Evolutionary conservation across 2,113 vertebrate genomes (phyloP).

Genomic region (Miniopterus natalensis): DNA sequence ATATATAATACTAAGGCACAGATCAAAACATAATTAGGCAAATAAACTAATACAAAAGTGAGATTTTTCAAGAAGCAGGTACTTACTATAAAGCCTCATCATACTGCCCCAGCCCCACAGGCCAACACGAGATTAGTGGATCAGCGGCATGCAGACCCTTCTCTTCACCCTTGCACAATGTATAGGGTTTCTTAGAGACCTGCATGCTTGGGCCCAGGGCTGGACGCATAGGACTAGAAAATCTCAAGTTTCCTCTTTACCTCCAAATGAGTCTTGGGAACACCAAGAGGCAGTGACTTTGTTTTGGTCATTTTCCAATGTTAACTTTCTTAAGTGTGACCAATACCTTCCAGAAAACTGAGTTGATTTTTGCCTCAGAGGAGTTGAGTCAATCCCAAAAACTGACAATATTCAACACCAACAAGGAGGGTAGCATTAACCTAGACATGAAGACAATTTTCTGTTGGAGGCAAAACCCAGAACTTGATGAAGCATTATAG

Average conservation of each 20-base stretch:
- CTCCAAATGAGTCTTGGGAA: not conserved
- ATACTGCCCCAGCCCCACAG: not conserved
- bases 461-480: not conserved
- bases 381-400: not conserved
- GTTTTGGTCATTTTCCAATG: not conserved
- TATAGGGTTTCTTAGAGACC: not conserved
- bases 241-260: not conserved
- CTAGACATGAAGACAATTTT: not conserved
- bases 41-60: conserved; percentile 40
- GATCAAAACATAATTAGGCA: conserved; percentile 13
- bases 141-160: not conserved
- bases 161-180: not conserved
- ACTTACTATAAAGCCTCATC: not conserved
- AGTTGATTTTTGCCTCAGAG: conserved; percentile 3
- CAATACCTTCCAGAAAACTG: not conserved
- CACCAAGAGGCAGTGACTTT: not conserved
- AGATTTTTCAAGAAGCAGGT: not conserved
- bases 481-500: not conserved
- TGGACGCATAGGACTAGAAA: not conserved
- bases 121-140: not conserved
- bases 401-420: not conserved
- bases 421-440: not conserved
- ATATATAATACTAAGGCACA: not conserved
- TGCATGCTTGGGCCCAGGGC: not conserved
- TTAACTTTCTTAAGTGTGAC: conserved; percentile 14